Percentiles rank a stretch among this genome's conserved stretches.
Conservation (phyloP, 2,888 invertebrate species). For the Amblyjoppa proteus region DNA sequence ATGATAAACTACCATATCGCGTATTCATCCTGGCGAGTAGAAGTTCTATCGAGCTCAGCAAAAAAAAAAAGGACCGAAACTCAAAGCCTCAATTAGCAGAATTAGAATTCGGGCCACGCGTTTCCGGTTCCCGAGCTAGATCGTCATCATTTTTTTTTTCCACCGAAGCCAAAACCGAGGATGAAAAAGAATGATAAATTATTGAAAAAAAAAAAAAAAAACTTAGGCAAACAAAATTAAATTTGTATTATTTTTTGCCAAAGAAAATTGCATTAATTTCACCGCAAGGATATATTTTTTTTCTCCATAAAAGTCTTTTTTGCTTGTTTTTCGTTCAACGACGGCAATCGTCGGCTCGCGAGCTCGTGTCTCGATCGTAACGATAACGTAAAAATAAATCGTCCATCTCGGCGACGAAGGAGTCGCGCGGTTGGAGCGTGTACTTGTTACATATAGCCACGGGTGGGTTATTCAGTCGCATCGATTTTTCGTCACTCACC, state of each 20-base stretch:
- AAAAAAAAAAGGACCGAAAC: neutral
- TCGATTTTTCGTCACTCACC: conserved; percentile 72
- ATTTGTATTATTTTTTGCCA: neutral
- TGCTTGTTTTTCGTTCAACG: neutral
- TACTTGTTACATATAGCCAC: conserved; percentile 3
- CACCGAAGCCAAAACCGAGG: neutral
- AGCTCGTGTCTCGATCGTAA: neutral
- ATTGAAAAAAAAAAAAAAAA: neutral
- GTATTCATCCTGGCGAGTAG: neutral
- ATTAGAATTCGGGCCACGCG: no score
- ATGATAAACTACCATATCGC: neutral
- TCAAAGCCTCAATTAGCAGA: neutral
- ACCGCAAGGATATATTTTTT: neutral
- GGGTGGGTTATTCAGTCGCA: conserved; percentile 57
- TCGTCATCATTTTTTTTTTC: neutral
- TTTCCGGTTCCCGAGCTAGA: no score
- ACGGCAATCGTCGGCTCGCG: neutral
- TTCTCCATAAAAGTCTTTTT: neutral
- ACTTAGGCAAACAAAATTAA: neutral
- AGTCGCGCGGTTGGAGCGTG: neutral
- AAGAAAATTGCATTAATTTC: neutral
- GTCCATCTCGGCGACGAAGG: conserved; percentile 22
- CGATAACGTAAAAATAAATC: conserved; percentile 49
- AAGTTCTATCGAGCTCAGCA: neutral
- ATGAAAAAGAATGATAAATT: neutral